phyloP scores from a whole-genome alignment of 2,113 vertebrate genomes.

The Salvelinus fontinalis region DNA sequence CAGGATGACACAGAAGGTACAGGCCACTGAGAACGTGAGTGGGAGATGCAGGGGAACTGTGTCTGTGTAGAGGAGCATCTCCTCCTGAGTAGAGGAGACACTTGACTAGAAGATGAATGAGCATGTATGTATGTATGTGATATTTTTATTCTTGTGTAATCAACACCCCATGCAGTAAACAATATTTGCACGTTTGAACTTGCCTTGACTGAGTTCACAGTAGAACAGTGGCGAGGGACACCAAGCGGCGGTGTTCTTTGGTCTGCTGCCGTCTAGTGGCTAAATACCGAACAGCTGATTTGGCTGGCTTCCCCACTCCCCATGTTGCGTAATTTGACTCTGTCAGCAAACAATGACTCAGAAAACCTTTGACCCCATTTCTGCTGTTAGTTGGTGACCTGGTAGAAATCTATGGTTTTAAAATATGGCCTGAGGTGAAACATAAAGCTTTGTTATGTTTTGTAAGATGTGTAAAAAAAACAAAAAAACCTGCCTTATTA shows the following conservation, averaged over 20 bases:
- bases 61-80: too few relatives aligned
- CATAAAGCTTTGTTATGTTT: background rate
- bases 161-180: background rate
- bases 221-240: background rate
- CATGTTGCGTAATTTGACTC: constrained; percentile 42
- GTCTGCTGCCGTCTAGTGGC: constrained; percentile 19
- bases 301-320: background rate
- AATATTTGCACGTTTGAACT: constrained; percentile 39
- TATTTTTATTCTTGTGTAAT: background rate
- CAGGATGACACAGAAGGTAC: constrained; percentile 65
- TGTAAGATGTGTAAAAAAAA: background rate
- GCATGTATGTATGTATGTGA: background rate
- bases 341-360: constrained; percentile 52
- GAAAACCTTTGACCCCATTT: constrained; percentile 16
- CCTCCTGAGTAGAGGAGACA: too few relatives aligned
- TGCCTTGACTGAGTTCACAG: background rate
- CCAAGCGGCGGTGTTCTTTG: constrained; percentile 29
- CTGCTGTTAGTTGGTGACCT: background rate
- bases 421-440: background rate
- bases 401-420: background rate
- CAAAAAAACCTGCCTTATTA: too few relatives aligned
- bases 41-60: too few relatives aligned
- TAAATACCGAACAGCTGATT: background rate
- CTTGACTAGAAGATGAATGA: too few relatives aligned
- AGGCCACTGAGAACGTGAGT: constrained; percentile 78